phyloP scores from a whole-genome alignment of 2,888 invertebrate genomes.

The Drosophila lacicola region DNA sequence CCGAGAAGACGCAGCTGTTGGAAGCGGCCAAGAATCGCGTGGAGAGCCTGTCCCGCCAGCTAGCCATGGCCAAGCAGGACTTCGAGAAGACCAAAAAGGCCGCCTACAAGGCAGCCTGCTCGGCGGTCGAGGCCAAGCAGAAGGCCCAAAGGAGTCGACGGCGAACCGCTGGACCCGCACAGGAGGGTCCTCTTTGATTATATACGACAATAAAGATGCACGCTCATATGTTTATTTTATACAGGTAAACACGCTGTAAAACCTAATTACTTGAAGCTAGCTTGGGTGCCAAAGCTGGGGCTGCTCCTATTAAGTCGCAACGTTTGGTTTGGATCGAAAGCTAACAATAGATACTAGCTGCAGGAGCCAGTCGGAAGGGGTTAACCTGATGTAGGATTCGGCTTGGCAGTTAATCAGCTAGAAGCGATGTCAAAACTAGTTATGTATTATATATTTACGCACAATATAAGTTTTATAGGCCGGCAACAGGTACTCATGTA shows the following conservation, averaged over 20 bases:
- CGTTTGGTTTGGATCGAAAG: too few relatives aligned
- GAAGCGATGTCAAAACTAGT: too few relatives aligned
- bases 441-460: too few relatives aligned
- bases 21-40: conserved; percentile 89
- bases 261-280: too few relatives aligned
- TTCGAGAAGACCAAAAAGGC: conserved; percentile 89
- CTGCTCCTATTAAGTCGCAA: too few relatives aligned
- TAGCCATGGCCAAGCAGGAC: conserved; percentile 88
- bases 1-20: conserved; percentile 89
- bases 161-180: background rate
- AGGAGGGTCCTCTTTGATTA: background rate
- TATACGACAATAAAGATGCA: background rate
- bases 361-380: too few relatives aligned
- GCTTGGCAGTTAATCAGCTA: too few relatives aligned
- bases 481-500: too few relatives aligned
- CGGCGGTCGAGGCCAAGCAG: conserved; percentile 89
- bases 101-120: conserved; percentile 89
- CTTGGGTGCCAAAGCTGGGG: too few relatives aligned
- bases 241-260: background rate
- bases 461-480: too few relatives aligned
- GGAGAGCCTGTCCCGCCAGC: conserved; percentile 87
- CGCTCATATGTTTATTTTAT: conserved; percentile 4
- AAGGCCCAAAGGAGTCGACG: conserved; percentile 66
- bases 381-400: too few relatives aligned
- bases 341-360: too few relatives aligned